Percentiles rank a stretch among this genome's conserved stretches.
Conservation (phyloP, 2,888 invertebrate species). For the Xanthorhoe designata region DNA sequence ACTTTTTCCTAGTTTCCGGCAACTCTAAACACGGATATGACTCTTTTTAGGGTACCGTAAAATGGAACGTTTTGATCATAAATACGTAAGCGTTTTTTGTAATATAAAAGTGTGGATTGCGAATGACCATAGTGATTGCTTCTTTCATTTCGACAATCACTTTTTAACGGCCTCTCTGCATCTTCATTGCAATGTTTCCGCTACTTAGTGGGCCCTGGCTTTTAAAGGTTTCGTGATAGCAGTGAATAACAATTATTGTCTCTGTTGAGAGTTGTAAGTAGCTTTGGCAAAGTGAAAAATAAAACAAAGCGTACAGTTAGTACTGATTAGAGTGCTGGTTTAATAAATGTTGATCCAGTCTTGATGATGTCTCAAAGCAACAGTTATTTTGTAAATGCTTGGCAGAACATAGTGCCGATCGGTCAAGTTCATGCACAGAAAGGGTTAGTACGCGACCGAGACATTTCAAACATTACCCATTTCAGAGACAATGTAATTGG, state of each 20-base stretch:
- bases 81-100: slow-evolving; percentile 39
- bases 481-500: too few relatives aligned
- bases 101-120: slow-evolving; percentile 35
- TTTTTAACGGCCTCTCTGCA: slow-evolving; percentile 32
- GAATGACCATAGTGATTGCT: slow-evolving; percentile 39
- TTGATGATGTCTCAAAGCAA: too few relatives aligned
- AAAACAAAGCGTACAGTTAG: not conserved
- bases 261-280: not conserved
- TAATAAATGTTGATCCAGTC: too few relatives aligned
- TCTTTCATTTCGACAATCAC: slow-evolving; percentile 30
- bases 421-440: too few relatives aligned
- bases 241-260: not conserved
- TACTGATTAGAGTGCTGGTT: not conserved
- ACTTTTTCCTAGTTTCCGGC: slow-evolving; percentile 7
- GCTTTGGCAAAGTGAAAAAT: not conserved
- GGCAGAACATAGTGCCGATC: too few relatives aligned
- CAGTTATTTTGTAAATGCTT: too few relatives aligned
- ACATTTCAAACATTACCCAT: too few relatives aligned
- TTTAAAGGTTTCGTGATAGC: slow-evolving; percentile 3
- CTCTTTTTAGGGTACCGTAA: slow-evolving; percentile 45
- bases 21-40: slow-evolving; percentile 33
- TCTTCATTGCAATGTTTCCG: slow-evolving; percentile 17
- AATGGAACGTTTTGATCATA: slow-evolving; percentile 39
- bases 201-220: slow-evolving; percentile 11
- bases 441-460: too few relatives aligned